A percentile compares a stretch with the other conserved stretches of the same genome.
These are phyloP conservation scores for Conus canariensis DNA, from an alignment of 2,888 invertebrate genomes.

Conservation along the genomic window DNA sequence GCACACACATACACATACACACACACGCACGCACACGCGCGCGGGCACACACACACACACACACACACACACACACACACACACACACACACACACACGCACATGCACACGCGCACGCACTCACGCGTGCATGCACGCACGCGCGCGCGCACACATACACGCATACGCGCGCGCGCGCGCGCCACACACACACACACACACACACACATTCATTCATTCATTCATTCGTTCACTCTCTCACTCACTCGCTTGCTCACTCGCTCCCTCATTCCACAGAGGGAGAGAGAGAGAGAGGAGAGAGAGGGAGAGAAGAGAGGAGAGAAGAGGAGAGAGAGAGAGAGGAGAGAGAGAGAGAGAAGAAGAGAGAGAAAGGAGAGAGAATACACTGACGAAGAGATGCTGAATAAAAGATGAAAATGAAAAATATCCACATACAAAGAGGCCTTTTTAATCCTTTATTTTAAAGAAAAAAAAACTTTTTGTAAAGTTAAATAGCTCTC, in stretches of 20 bases:
- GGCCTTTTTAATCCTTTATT: no score
- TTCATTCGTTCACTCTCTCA: neutral
- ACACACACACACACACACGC: no score
- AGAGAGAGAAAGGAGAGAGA: neutral
- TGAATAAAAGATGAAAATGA: no score
- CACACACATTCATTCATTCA: neutral
- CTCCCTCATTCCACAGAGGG: neutral
- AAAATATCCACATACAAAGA: no score
- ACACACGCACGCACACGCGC: neutral
- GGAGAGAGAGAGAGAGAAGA: neutral
- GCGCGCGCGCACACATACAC: neutral
- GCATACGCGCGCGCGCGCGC: neutral
- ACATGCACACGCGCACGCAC: no score
- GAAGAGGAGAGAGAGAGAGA: no score
- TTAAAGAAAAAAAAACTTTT: no score
- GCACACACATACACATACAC: no score
- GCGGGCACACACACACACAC: neutral
- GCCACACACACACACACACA: neutral
- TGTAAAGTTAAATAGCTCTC: no score
- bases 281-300: neutral
- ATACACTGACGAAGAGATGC: neutral
- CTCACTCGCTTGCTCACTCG: neutral
- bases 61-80: neutral
- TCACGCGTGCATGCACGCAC: no score
- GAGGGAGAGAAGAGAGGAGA: neutral